Evolutionary conservation across 2,797 vertebrate species (phyloP).

Genomic region (Chelmon rostratus): DNA sequence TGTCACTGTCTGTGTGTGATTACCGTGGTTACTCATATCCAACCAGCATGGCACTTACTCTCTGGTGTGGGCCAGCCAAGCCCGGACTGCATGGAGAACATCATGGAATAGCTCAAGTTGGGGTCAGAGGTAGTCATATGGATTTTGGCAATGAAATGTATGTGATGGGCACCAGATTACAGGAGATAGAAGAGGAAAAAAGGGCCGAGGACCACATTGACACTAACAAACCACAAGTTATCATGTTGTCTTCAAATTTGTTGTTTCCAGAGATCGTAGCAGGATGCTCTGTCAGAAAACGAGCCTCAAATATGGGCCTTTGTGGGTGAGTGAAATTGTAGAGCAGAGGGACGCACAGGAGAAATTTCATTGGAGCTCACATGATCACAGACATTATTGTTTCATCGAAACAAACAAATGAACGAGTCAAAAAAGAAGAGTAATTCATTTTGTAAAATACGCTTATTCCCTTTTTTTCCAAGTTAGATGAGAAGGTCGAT

Average conservation of each 20-base stretch:
- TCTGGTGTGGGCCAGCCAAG: constrained; percentile 58
- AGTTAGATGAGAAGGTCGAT: neutral
- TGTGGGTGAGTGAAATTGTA: neutral
- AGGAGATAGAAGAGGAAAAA: constrained; percentile 20
- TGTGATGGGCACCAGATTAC: constrained; percentile 49
- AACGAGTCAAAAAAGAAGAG: neutral
- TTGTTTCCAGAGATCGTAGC: constrained; percentile 29
- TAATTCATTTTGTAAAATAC: neutral
- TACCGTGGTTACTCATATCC: constrained; percentile 66
- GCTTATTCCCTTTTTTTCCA: neutral
- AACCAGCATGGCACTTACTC: constrained; percentile 55
- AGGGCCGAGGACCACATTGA: constrained; percentile 2
- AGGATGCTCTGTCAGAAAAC: constrained; percentile 5
- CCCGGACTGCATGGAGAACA: constrained; percentile 40
- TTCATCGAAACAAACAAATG: neutral
- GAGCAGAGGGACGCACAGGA: neutral
- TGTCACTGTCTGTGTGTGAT: constrained; percentile 75
- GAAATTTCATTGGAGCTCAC: neutral
- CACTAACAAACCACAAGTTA: constrained; percentile 15
- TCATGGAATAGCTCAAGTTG: constrained; percentile 54
- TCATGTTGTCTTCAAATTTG: constrained; percentile 23
- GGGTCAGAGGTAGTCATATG: constrained; percentile 43
- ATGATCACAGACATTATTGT: neutral
- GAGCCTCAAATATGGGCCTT: neutral
- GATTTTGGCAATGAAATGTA: constrained; percentile 62